phyloP scores from a whole-genome alignment of 1,140 invertebrate species.

The Drosophila leontia region DNA sequence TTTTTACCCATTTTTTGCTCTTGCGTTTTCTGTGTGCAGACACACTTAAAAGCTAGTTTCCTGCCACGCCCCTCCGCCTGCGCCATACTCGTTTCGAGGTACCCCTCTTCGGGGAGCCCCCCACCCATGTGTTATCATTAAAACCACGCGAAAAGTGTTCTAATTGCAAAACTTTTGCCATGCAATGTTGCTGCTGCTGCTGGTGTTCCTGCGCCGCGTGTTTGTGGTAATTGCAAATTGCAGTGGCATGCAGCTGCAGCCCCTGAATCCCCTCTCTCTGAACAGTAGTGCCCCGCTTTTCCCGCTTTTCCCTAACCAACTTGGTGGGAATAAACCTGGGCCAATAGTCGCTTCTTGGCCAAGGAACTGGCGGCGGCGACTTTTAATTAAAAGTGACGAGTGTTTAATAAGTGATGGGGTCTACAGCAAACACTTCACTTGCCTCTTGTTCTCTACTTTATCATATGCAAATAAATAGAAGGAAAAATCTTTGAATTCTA shows the following conservation, averaged over 20 bases:
- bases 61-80: constrained; percentile 62
- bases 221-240: constrained; percentile 82
- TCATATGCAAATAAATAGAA: constrained; percentile 20
- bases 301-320: background rate
- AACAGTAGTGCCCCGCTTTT: background rate
- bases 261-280: background rate
- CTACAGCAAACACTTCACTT: constrained; percentile 24
- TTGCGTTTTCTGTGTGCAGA: constrained; percentile 53
- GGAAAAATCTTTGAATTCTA: background rate
- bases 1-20: background rate
- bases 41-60: constrained; percentile 79
- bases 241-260: constrained; percentile 68
- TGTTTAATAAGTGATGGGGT: constrained; percentile 76
- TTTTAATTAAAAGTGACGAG: constrained; percentile 85
- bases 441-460: background rate
- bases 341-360: constrained; percentile 27
- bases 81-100: constrained; percentile 18
- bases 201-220: constrained; percentile 54
- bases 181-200: constrained; percentile 39
- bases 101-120: background rate
- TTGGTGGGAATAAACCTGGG: constrained; percentile 23
- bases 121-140: constrained; percentile 64
- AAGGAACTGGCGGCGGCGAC: constrained; percentile 51
- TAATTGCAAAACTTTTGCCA: constrained; percentile 80
- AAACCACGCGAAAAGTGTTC: constrained; percentile 79